phyloP scores from a whole-genome alignment of 1,140 invertebrate species.

The Planococcus citri region DNA sequence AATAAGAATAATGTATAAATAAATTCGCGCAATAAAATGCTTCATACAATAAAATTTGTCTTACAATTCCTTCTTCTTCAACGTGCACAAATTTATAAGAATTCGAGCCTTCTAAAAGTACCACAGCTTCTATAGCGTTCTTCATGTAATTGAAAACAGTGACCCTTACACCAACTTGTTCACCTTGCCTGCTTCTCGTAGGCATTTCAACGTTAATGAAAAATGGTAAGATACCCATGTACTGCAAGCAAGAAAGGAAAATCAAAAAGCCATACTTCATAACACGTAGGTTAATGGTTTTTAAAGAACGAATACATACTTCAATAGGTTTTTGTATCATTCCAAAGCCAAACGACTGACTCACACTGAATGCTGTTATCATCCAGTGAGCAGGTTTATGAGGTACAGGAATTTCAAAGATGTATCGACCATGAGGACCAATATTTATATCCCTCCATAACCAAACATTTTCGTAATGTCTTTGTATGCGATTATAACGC shows the following conservation, averaged over 20 bases:
- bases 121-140: constrained; percentile 66
- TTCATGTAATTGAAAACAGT: constrained; percentile 89
- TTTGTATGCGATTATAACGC: constrained; percentile 69
- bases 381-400: constrained; percentile 78
- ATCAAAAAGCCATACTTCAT: no score
- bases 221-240: constrained; percentile 76
- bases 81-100: constrained; percentile 92
- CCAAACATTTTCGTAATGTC: constrained; percentile 89
- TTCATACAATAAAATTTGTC: constrained; percentile 31
- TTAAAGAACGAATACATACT: constrained; percentile 36
- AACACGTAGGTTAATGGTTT: no score
- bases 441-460: constrained; percentile 89
- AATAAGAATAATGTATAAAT: constrained; percentile 22
- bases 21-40: neutral
- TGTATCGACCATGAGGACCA: constrained; percentile 73
- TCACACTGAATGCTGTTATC: constrained; percentile 81
- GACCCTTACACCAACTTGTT: constrained; percentile 84
- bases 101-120: constrained; percentile 69
- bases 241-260: constrained; percentile 43
- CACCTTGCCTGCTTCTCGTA: constrained; percentile 63
- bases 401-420: constrained; percentile 80
- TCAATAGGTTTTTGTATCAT: constrained; percentile 64
- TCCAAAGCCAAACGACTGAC: constrained; percentile 69
- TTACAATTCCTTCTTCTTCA: constrained; percentile 74
- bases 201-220: constrained; percentile 94